Evolutionary conservation across 2,113 vertebrate species (phyloP).

Genomic region (Murina feae): DNA sequence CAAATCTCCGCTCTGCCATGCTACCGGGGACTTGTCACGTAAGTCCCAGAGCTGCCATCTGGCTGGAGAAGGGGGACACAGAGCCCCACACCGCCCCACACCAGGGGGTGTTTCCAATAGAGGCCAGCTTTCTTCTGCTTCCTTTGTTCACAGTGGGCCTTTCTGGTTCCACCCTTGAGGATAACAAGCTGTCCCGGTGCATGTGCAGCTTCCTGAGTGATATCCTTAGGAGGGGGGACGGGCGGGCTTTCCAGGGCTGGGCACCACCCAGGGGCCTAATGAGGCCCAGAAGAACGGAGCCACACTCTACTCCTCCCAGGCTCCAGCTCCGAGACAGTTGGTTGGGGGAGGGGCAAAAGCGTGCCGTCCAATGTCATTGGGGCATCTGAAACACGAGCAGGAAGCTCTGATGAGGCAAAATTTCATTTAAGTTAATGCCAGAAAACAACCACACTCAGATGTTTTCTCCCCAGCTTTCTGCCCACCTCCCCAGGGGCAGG

Average conservation of each 20-base stretch:
- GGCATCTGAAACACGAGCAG: neutral
- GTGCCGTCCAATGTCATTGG: constrained; percentile 5
- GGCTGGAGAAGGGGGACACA: neutral
- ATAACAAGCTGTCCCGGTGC: no score
- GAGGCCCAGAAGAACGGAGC: neutral
- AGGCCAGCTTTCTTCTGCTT: no score
- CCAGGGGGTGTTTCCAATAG: neutral
- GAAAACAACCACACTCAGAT: neutral
- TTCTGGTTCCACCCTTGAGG: neutral
- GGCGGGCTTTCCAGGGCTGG: neutral
- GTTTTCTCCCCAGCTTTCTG: neutral
- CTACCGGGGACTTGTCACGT: neutral
- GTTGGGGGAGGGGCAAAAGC: neutral
- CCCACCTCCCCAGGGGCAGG: neutral
- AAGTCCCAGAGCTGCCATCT: neutral
- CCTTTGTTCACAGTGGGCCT: neutral
- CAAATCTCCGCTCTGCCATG: neutral
- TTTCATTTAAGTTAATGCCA: constrained; percentile 21
- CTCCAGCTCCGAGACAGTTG: constrained; percentile 25
- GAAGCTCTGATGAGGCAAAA: neutral
- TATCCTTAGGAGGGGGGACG: neutral
- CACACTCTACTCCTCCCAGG: neutral
- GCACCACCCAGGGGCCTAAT: constrained; percentile 4
- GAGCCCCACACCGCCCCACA: neutral
- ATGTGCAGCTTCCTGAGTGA: neutral